phyloP scores from a whole-genome alignment of 2,113 vertebrate species.

The Embiotoca jacksoni region DNA sequence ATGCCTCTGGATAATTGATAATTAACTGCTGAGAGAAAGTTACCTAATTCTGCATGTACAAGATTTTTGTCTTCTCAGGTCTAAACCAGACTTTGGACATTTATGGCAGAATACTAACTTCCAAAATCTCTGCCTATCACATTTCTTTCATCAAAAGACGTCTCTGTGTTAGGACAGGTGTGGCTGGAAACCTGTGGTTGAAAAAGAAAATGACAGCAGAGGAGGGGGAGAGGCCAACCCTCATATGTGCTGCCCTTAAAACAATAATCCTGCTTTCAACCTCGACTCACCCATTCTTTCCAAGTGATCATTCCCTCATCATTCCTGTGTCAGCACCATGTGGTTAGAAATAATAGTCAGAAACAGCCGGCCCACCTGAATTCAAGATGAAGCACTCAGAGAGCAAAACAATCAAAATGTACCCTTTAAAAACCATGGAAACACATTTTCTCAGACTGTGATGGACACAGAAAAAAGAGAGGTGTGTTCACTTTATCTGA shows the following conservation, averaged over 20 bases:
- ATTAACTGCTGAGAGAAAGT: too few relatives aligned
- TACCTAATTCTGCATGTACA: neutral
- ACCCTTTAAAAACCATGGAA: constrained; percentile 22
- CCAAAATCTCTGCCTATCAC: constrained; percentile 52
- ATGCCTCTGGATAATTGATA: neutral
- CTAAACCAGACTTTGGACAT: constrained; percentile 29
- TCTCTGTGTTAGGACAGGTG: constrained; percentile 70
- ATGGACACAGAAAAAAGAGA: constrained; percentile 19
- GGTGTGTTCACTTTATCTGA: constrained; percentile 34
- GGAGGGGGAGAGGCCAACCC: constrained; percentile 37
- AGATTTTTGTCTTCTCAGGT: constrained; percentile 27
- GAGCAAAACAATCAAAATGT: constrained; percentile 45
- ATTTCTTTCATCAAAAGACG: constrained; percentile 70
- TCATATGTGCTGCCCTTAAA: constrained; percentile 55
- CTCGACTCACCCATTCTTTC: constrained; percentile 39
- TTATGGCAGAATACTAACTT: constrained; percentile 40
- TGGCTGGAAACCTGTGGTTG: constrained; percentile 70
- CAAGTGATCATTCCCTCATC: constrained; percentile 62
- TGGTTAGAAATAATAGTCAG: constrained; percentile 49
- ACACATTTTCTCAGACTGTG: constrained; percentile 32
- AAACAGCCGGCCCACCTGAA: constrained; percentile 31
- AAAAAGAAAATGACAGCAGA: constrained; percentile 49
- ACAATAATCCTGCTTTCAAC: constrained; percentile 65
- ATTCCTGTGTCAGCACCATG: constrained; percentile 61
- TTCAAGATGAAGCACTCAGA: constrained; percentile 28